A percentile compares a stretch with the other conserved stretches of the same genome.
phyloP scores from a whole-genome alignment of 1,140 invertebrate genomes.

The Helicoverpa zea region DNA sequence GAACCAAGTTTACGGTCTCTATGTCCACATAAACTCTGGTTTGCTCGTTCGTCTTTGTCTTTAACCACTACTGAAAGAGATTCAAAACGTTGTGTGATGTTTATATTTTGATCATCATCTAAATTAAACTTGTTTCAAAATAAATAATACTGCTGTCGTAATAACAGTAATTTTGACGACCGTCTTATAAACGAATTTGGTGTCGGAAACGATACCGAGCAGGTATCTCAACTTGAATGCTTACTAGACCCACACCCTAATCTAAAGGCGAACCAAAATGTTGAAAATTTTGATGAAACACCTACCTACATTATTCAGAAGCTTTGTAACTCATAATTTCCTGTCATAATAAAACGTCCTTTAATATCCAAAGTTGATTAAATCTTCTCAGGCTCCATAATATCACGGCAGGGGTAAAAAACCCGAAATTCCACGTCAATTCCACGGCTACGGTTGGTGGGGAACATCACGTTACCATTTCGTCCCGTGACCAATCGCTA shows the following conservation, averaged over 20 bases:
- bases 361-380: neutral
- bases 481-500: conserved; percentile 56
- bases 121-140: conserved; percentile 16
- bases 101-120: conserved; percentile 8
- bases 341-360: neutral
- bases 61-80: conserved; percentile 6
- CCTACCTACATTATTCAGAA: conserved; percentile 1
- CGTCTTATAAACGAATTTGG: too few species aligned
- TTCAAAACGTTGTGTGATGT: conserved; percentile 18
- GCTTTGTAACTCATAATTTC: conserved; percentile 2
- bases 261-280: too few species aligned
- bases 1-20: conserved; percentile 36
- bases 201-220: too few species aligned
- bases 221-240: too few species aligned
- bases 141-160: conserved; percentile 8
- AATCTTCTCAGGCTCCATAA: conserved; percentile 6
- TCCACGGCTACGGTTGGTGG: conserved; percentile 20
- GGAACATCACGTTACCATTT: conserved; percentile 37
- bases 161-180: conserved; percentile 1
- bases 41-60: conserved; percentile 34
- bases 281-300: neutral
- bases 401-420: conserved; percentile 26
- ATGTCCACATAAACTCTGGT: conserved; percentile 36
- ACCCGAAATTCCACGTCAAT: conserved; percentile 28
- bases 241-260: too few species aligned